Evolutionary conservation across 2,113 vertebrate species (phyloP).

Genomic region (Barnardius zonarius): DNA sequence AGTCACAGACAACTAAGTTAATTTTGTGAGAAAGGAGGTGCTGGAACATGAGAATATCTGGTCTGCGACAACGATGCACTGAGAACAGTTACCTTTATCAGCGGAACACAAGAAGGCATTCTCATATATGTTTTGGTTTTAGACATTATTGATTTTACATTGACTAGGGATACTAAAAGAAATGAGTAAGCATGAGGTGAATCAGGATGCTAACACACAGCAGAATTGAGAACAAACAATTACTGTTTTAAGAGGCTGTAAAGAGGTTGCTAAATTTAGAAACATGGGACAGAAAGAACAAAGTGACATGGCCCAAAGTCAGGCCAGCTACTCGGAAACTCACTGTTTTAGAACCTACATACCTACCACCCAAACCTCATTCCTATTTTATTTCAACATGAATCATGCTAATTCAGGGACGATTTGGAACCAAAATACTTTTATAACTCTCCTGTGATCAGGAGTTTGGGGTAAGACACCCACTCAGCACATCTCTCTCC

Average conservation of each 20-base stretch:
- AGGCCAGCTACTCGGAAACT: neutral
- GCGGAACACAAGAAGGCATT: neutral
- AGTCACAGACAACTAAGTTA: neutral
- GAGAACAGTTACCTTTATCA: rapidly evolving
- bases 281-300: neutral
- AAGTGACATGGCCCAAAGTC: neutral
- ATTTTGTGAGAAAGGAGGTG: neutral
- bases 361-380: neutral
- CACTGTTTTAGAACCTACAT: neutral
- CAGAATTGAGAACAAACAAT: neutral
- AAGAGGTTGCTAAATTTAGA: neutral
- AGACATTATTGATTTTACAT: neutral
- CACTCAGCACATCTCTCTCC: neutral
- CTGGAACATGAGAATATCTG: neutral
- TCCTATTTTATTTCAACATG: neutral
- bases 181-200: neutral
- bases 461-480: neutral
- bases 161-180: neutral
- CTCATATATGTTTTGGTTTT: neutral
- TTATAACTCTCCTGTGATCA: neutral
- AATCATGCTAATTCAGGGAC: neutral
- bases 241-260: neutral
- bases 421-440: neutral
- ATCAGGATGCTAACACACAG: neutral
- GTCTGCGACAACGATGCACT: neutral